phyloP scores from a whole-genome alignment of 2,888 invertebrate species.

The Loripinus fragilis region DNA sequence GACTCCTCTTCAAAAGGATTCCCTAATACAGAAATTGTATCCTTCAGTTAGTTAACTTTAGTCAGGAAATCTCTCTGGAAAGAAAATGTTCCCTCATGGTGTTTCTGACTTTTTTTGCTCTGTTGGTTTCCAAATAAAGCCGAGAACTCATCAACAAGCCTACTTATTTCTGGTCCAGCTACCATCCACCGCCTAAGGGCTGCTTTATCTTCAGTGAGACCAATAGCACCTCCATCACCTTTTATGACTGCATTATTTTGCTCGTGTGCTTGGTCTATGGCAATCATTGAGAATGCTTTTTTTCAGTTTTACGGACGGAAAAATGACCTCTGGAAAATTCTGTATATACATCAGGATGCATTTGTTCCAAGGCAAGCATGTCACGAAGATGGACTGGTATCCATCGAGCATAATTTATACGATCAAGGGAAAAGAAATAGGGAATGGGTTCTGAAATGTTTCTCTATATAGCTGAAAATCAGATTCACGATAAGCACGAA shows the following conservation, averaged over 20 bases:
- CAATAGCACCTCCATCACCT: not conserved
- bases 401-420: not conserved
- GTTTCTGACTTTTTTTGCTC: not conserved
- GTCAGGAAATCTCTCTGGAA: not conserved
- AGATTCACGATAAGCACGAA: not conserved
- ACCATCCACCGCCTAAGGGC: not conserved
- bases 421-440: not conserved
- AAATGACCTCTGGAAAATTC: not conserved
- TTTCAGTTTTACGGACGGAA: not conserved
- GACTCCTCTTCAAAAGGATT: constrained; percentile 1
- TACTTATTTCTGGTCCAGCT: not conserved
- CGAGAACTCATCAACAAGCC: not conserved
- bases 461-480: not conserved
- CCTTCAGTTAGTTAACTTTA: not conserved
- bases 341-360: not conserved
- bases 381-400: not conserved
- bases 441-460: not conserved
- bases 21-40: not conserved
- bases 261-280: constrained; percentile 1
- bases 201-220: not conserved
- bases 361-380: not conserved
- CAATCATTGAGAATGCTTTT: not conserved
- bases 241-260: not conserved
- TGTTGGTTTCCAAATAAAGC: not conserved
- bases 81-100: not conserved